Percentiles rank a stretch among this genome's conserved stretches.
These are phyloP conservation scores for Cephus cinctus DNA, from an alignment of 1,140 invertebrate genomes.

Conservation along the genomic window DNA sequence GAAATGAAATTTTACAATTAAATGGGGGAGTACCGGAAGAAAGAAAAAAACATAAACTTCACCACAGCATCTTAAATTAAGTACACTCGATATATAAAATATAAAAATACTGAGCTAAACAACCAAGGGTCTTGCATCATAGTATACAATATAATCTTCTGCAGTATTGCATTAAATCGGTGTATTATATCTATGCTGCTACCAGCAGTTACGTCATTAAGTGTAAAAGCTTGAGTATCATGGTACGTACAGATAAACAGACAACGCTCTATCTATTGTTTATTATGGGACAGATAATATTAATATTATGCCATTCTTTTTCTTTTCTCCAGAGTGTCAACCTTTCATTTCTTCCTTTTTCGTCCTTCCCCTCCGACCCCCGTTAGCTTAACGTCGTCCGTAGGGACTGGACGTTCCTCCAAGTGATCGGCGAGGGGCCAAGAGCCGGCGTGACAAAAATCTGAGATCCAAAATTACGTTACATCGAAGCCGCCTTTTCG, in stretches of 20 bases:
- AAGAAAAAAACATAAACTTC: too few species aligned
- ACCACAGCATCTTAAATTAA: slow-evolving; percentile 51
- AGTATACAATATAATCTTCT: slow-evolving; percentile 34
- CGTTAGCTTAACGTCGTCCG: slow-evolving; percentile 7
- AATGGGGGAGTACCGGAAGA: slow-evolving; percentile 27
- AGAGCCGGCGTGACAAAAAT: slow-evolving; percentile 24
- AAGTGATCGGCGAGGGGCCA: slow-evolving; percentile 24
- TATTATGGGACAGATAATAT: slow-evolving; percentile 28
- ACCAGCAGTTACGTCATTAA: slow-evolving; percentile 43
- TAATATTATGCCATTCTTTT: slow-evolving; percentile 28
- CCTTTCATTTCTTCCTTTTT: slow-evolving; percentile 17
- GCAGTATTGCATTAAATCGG: slow-evolving; percentile 22
- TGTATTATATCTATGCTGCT: slow-evolving; percentile 31
- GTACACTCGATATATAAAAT: slow-evolving; percentile 54
- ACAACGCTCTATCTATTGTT: slow-evolving; percentile 36
- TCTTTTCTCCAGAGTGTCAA: slow-evolving; percentile 26
- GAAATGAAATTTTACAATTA: slow-evolving; percentile 26
- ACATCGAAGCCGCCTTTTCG: slow-evolving; percentile 22
- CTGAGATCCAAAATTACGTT: slow-evolving; percentile 21
- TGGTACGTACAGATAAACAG: slow-evolving; percentile 51
- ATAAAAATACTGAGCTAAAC: slow-evolving; percentile 55
- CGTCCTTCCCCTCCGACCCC: too few species aligned
- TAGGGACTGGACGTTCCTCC: slow-evolving; percentile 10
- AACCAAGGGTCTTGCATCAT: slow-evolving; percentile 39
- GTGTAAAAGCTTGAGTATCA: slow-evolving; percentile 54